Conservation (phyloP, 2,888 invertebrate species). For the Ophraella communa region DNA sequence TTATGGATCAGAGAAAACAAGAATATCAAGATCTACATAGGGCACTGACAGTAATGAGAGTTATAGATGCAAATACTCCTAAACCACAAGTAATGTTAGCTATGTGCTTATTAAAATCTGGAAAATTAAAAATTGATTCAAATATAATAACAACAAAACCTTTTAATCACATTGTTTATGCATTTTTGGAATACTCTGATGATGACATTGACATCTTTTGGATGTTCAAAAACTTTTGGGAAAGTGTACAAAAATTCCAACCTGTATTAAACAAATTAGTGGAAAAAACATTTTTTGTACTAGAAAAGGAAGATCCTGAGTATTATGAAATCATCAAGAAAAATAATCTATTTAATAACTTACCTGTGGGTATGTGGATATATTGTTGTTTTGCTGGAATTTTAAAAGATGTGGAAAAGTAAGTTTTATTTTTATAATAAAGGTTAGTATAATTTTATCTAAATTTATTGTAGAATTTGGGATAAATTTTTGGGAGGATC, state of each 20-base stretch:
- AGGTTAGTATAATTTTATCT: neutral
- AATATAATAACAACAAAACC: slow-evolving; percentile 41
- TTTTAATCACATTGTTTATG: slow-evolving; percentile 68
- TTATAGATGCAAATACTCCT: slow-evolving; percentile 69
- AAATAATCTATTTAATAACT: slow-evolving; percentile 67
- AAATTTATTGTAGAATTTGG: slow-evolving; percentile 73
- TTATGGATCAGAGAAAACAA: slow-evolving; percentile 74
- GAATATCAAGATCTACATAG: slow-evolving; percentile 78
- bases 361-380: slow-evolving; percentile 82
- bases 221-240: slow-evolving; percentile 79
- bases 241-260: slow-evolving; percentile 62
- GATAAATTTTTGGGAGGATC: slow-evolving; percentile 89
- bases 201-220: slow-evolving; percentile 83
- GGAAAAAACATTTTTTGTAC: slow-evolving; percentile 69
- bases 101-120: slow-evolving; percentile 83
- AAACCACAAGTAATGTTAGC: slow-evolving; percentile 73
- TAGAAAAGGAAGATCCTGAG: slow-evolving; percentile 80
- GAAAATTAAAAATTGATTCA: slow-evolving; percentile 62
- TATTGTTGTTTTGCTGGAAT: slow-evolving; percentile 83
- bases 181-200: slow-evolving; percentile 74
- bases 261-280: slow-evolving; percentile 65
- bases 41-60: slow-evolving; percentile 72
- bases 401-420: slow-evolving; percentile 81
- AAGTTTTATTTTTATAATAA: slow-evolving; percentile 45
- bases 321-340: slow-evolving; percentile 74